A percentile compares a stretch with the other conserved stretches of the same genome.
phyloP scores from a whole-genome alignment of 2,888 invertebrate genomes.

The Spisula subtruncata region DNA sequence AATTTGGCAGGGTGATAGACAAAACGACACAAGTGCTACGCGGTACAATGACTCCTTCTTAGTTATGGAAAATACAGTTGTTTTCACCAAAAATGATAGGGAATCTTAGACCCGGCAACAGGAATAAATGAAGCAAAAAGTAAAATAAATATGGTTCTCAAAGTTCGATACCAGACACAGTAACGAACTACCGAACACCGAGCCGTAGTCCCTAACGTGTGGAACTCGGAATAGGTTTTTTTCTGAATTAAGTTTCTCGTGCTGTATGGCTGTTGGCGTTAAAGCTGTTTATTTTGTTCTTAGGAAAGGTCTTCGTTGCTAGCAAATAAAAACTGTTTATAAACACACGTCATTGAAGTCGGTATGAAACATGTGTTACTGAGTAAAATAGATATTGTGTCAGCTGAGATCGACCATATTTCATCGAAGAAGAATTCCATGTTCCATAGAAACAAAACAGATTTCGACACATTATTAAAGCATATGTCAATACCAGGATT shows the following conservation, averaged over 20 bases:
- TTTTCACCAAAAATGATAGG: no score
- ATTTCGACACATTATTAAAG: constrained; percentile 2
- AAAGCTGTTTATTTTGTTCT: constrained; percentile 30
- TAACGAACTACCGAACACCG: not conserved
- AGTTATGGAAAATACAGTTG: no score
- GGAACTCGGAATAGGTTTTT: not conserved
- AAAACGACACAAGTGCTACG: no score
- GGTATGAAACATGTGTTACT: constrained; percentile 55
- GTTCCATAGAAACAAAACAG: constrained; percentile 21
- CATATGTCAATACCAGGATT: not conserved
- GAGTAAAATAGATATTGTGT: constrained; percentile 56
- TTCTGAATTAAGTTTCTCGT: not conserved
- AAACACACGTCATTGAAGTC: constrained; percentile 46
- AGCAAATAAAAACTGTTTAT: constrained; percentile 40
- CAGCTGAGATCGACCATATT: constrained; percentile 47
- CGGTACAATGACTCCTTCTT: no score
- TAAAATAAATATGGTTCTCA: not conserved
- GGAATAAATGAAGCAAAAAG: constrained; percentile 12
- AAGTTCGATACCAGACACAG: not conserved
- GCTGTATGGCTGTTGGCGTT: not conserved
- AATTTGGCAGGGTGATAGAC: no score
- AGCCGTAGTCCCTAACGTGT: not conserved
- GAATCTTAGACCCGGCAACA: not conserved
- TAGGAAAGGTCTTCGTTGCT: constrained; percentile 29
- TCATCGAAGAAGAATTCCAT: constrained; percentile 34